Evolutionary conservation across 2,797 vertebrate species (phyloP).

Genomic region (Enoplosus armatus): DNA sequence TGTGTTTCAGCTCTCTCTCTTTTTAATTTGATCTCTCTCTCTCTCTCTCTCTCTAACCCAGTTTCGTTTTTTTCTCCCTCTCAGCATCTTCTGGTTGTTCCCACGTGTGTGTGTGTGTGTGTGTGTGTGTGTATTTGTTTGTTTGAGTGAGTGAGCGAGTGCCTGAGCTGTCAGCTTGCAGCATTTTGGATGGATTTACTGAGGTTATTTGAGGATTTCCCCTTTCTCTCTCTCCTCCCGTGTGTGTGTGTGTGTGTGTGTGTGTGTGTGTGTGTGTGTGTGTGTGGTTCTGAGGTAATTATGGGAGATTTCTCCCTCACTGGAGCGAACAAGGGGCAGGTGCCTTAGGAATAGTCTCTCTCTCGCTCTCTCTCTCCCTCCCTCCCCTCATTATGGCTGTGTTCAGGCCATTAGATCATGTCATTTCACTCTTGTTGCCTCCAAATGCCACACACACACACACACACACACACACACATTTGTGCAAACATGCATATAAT

Average conservation of each 20-base stretch:
- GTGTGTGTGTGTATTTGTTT: constrained; percentile 26
- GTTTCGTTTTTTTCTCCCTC: constrained; percentile 17
- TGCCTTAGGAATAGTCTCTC: constrained; percentile 56
- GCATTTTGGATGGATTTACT: constrained; percentile 62
- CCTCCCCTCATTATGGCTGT: background rate
- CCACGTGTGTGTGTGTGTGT: constrained; percentile 19
- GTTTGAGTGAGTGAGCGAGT: constrained; percentile 16
- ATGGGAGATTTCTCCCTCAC: constrained; percentile 69
- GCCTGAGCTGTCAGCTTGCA: constrained; percentile 51
- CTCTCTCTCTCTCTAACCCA: constrained; percentile 43
- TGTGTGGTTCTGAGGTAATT: constrained; percentile 64
- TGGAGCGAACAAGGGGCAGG: constrained; percentile 63
- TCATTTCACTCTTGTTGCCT: constrained; percentile 35
- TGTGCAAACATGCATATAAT: constrained; percentile 1
- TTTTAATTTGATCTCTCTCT: background rate
- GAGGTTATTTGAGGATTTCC: constrained; percentile 67
- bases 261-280: constrained; percentile 22
- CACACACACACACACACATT: background rate
- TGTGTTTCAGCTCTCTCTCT: background rate
- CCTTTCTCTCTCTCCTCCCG: background rate
- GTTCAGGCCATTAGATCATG: constrained; percentile 40
- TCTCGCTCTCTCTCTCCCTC: background rate
- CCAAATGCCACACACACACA: background rate
- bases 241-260: constrained; percentile 13
- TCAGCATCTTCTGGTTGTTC: constrained; percentile 50